Evolutionary conservation across 2,888 invertebrate species (phyloP).

Genomic region (Scaptomyza parva): DNA sequence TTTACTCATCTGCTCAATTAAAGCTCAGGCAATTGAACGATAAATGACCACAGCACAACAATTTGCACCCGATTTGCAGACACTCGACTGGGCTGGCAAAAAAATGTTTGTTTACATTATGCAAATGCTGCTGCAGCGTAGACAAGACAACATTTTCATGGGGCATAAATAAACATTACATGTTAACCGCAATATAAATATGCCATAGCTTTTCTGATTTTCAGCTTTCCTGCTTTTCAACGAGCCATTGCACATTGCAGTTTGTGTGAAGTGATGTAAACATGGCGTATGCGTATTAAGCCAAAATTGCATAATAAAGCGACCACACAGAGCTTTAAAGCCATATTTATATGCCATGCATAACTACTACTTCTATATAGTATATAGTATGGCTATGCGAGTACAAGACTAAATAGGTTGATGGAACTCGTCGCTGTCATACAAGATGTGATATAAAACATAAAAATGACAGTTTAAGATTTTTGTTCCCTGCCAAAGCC

Average conservation of each 20-base stretch:
- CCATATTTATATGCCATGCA: slow-evolving; percentile 37
- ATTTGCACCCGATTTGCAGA: slow-evolving; percentile 17
- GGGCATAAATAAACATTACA: slow-evolving; percentile 69
- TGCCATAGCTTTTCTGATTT: slow-evolving; percentile 40
- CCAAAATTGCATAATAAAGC: slow-evolving; percentile 62
- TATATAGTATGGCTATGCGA: slow-evolving; percentile 13
- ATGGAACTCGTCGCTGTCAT: slow-evolving; percentile 22
- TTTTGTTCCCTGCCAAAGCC: slow-evolving; percentile 42
- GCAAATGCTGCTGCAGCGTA: slow-evolving; percentile 52
- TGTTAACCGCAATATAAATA: slow-evolving; percentile 68
- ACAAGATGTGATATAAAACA: slow-evolving; percentile 41
- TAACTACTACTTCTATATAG: not conserved
- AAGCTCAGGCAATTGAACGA: slow-evolving; percentile 51
- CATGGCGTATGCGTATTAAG: slow-evolving; percentile 45
- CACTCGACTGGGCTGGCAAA: slow-evolving; percentile 6
- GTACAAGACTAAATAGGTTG: slow-evolving; percentile 16
- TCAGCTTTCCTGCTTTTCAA: slow-evolving; percentile 37
- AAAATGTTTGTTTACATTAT: slow-evolving; percentile 65
- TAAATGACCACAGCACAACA: slow-evolving; percentile 26
- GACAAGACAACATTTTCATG: slow-evolving; percentile 48
- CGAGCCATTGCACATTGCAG: slow-evolving; percentile 32
- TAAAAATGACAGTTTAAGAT: slow-evolving; percentile 62
- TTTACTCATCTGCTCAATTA: slow-evolving; percentile 55
- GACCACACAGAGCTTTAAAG: slow-evolving; percentile 52
- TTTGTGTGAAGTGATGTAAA: slow-evolving; percentile 21